phyloP scores from a whole-genome alignment of 23 tunicate genomes.

The Trididemnum clinides region DNA sequence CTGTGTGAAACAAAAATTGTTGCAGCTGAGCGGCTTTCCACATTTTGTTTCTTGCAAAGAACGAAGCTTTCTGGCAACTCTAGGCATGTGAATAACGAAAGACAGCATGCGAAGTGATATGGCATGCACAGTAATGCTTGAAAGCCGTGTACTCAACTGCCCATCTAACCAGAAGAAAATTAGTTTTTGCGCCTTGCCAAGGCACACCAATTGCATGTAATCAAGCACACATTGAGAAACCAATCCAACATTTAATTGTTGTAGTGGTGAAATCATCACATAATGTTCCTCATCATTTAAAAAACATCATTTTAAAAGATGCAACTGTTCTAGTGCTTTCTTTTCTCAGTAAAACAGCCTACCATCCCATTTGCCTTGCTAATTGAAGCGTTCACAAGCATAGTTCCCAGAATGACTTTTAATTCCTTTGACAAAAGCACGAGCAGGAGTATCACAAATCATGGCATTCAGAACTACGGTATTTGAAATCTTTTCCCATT shows the following conservation, averaged over 20 bases:
- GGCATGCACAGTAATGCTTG: background rate
- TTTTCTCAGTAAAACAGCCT: constrained; percentile 12
- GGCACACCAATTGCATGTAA: constrained; percentile 47
- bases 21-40: constrained; percentile 56
- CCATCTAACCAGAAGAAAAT: constrained; percentile 34
- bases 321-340: constrained; percentile 22
- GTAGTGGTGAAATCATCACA: background rate
- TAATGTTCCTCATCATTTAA: constrained; percentile 45
- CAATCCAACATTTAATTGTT: constrained; percentile 32
- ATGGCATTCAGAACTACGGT: background rate
- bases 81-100: constrained; percentile 8
- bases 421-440: constrained; percentile 41
- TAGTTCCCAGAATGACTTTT: constrained; percentile 47
- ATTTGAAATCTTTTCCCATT: background rate
- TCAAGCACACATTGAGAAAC: constrained; percentile 47
- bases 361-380: constrained; percentile 36
- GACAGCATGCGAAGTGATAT: background rate
- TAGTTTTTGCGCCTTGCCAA: constrained; percentile 28
- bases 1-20: constrained; percentile 25
- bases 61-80: constrained; percentile 21
- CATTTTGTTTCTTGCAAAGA: background rate
- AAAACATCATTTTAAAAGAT: background rate
- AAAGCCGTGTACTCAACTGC: constrained; percentile 18
- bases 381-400: constrained; percentile 29
- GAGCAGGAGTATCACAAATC: constrained; percentile 62